These are phyloP conservation scores for Hyla sarda DNA, from an alignment of 2,113 vertebrate genomes.

Conservation along the genomic window DNA sequence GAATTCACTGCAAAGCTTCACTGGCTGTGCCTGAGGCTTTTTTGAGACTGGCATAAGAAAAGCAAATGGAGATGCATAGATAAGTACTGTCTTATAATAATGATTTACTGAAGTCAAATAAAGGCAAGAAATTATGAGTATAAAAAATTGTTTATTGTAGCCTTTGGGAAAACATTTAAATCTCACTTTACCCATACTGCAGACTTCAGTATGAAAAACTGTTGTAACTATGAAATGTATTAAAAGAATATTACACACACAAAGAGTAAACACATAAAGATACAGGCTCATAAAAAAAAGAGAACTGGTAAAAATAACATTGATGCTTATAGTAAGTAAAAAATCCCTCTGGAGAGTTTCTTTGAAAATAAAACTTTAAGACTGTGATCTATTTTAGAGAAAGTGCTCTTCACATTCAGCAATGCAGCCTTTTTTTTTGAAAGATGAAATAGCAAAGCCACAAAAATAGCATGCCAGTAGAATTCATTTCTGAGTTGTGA, in stretches of 20 bases:
- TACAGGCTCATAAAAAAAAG: constrained; percentile 47
- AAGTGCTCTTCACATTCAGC: constrained; percentile 44
- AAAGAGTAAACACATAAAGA: constrained; percentile 62
- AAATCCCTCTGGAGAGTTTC: constrained; percentile 47
- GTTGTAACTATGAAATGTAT: constrained; percentile 50
- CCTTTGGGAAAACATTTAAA: constrained; percentile 64
- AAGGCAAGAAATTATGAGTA: constrained; percentile 14
- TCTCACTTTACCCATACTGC: constrained; percentile 62
- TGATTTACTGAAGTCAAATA: constrained; percentile 38
- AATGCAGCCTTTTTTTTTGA: constrained; percentile 55
- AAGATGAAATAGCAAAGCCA: constrained; percentile 64
- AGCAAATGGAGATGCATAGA: constrained; percentile 4
- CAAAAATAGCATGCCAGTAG: constrained; percentile 63
- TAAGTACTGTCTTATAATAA: constrained; percentile 25
- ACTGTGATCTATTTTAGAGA: constrained; percentile 59
- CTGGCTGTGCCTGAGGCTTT: constrained; percentile 32
- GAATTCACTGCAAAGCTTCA: background rate
- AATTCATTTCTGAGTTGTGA: constrained; percentile 61
- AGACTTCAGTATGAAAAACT: constrained; percentile 36
- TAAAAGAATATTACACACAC: constrained; percentile 47
- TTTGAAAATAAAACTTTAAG: constrained; percentile 62
- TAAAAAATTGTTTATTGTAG: constrained; percentile 65
- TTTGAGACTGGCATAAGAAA: background rate
- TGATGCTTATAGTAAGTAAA: constrained; percentile 42
- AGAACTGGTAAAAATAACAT: constrained; percentile 41